A percentile compares a stretch with the other conserved stretches of the same genome.
Evolutionary conservation across 2,797 vertebrate species (phyloP).

Genomic region (Fistularia tabacaria): DNA sequence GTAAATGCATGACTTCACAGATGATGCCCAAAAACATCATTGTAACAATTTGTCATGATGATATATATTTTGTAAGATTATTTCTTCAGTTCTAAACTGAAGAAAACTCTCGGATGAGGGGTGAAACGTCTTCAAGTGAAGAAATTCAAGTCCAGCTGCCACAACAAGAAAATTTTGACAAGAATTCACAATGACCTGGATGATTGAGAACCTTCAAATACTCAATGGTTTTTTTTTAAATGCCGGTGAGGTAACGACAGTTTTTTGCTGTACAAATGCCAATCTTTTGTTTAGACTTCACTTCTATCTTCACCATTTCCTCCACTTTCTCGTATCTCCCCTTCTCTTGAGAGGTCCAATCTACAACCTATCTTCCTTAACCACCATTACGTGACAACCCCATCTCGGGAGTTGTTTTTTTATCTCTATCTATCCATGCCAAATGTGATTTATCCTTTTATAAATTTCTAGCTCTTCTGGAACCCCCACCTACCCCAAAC

Average conservation of each 20-base stretch:
- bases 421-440: conserved; percentile 44
- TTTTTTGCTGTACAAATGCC: no score
- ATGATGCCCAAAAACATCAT: conserved; percentile 1
- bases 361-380: conserved; percentile 41
- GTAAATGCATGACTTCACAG: neutral
- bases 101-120: no score
- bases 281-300: conserved; percentile 25
- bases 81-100: conserved; percentile 1
- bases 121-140: no score
- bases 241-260: no score
- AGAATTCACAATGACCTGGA: no score
- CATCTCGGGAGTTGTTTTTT: conserved; percentile 42
- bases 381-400: conserved; percentile 32
- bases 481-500: conserved; percentile 27
- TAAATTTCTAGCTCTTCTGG: conserved; percentile 28
- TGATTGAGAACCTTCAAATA: no score
- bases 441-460: conserved; percentile 36
- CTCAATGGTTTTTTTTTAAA: no score
- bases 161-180: no score
- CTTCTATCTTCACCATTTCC: conserved; percentile 26
- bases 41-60: neutral
- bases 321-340: conserved; percentile 16
- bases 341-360: conserved; percentile 16
- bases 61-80: conserved; percentile 13
- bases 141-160: no score